phyloP scores from a whole-genome alignment of 2,888 invertebrate genomes.

The Microplitis manilae region DNA sequence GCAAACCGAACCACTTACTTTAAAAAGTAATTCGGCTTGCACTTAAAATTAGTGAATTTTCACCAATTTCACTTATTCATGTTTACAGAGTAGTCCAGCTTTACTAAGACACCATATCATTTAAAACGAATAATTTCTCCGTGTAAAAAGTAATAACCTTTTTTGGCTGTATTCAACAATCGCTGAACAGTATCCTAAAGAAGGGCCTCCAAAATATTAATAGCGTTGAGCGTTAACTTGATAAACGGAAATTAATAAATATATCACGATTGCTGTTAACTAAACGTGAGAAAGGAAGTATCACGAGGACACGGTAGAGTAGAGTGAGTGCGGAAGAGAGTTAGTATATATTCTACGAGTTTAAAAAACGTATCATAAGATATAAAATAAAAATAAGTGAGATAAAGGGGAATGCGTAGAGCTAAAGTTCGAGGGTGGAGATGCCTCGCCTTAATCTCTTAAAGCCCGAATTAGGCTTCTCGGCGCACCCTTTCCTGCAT shows the following conservation, averaged over 20 bases:
- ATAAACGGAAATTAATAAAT: constrained; percentile 27
- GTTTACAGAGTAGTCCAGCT: too few relatives aligned
- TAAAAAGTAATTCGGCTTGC: too few relatives aligned
- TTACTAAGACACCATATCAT: too few relatives aligned
- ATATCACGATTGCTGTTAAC: constrained; percentile 39
- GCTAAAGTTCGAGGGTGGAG: constrained; percentile 31
- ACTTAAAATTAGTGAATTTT: too few relatives aligned
- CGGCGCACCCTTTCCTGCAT: constrained; percentile 72
- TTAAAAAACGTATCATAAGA: constrained; percentile 15
- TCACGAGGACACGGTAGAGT: constrained; percentile 40
- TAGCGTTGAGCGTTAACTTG: neutral
- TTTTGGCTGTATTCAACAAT: too few relatives aligned
- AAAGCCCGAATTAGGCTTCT: constrained; percentile 67
- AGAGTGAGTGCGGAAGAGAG: constrained; percentile 36
- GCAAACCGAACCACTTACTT: too few relatives aligned
- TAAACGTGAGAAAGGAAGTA: constrained; percentile 62
- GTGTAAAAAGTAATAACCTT: too few relatives aligned
- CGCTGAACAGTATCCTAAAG: too few relatives aligned
- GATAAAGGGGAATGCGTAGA: constrained; percentile 11
- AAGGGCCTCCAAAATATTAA: neutral
- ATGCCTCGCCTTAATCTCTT: constrained; percentile 69
- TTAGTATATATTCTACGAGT: constrained; percentile 28
- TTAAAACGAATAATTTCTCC: too few relatives aligned
- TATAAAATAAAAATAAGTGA: constrained; percentile 37
- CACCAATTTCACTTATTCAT: too few relatives aligned